Evolutionary conservation across 2,888 invertebrate genomes (phyloP).

Genomic region (Pimpla rufipes): DNA sequence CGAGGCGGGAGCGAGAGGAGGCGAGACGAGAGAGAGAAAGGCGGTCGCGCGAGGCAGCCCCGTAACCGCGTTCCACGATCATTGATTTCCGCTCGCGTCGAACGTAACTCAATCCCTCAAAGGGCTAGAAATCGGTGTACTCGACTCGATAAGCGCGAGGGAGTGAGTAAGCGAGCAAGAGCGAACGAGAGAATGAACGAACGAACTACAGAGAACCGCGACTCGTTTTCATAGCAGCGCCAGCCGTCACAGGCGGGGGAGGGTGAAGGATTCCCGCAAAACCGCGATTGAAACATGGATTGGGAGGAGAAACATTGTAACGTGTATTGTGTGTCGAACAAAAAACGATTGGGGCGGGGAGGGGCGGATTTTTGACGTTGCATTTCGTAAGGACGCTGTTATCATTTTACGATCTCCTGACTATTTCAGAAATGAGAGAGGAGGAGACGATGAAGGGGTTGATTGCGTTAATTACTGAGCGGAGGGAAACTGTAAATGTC

Average conservation of each 20-base stretch:
- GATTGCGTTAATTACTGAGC: too few relatives aligned
- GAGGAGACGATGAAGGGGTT: too few relatives aligned
- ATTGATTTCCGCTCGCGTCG: constrained; percentile 73
- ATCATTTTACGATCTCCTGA: too few relatives aligned
- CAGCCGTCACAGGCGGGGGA: background rate
- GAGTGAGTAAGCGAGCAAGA: constrained; percentile 61
- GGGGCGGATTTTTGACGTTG: background rate
- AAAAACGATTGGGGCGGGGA: background rate
- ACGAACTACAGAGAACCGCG: constrained; percentile 63
- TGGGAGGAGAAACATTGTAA: background rate
- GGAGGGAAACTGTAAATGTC: too few relatives aligned
- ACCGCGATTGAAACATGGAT: constrained; percentile 34
- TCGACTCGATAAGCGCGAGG: constrained; percentile 57
- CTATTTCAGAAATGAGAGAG: too few relatives aligned
- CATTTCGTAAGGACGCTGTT: too few relatives aligned
- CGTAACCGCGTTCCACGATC: constrained; percentile 76
- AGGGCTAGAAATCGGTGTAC: constrained; percentile 60
- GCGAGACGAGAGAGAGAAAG: background rate
- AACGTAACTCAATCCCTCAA: constrained; percentile 68
- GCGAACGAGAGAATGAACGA: constrained; percentile 66
- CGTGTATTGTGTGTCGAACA: background rate
- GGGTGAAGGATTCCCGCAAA: constrained; percentile 24
- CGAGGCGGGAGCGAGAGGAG: background rate
- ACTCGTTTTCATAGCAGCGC: constrained; percentile 32
- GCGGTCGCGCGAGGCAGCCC: constrained; percentile 60